A percentile compares a stretch with the other conserved stretches of the same genome.
phyloP scores from a whole-genome alignment of 2,113 vertebrate species.

The Callospermophilus lateralis region DNA sequence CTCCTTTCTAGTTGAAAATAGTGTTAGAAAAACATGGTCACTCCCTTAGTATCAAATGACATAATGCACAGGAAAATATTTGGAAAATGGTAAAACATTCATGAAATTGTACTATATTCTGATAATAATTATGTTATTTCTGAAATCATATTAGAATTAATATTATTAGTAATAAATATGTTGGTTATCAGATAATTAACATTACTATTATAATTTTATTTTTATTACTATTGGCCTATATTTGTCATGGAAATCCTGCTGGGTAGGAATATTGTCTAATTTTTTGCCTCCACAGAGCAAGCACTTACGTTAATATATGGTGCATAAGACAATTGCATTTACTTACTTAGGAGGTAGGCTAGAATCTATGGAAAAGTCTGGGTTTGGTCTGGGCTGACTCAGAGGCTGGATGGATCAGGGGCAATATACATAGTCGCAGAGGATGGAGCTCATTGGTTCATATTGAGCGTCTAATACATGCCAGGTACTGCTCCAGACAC shows the following conservation, averaged over 20 bases:
- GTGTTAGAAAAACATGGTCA: not conserved
- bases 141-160: not conserved
- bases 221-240: not conserved
- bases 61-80: not conserved
- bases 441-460: not conserved
- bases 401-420: not conserved
- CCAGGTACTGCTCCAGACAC: not conserved
- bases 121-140: not conserved
- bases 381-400: not conserved
- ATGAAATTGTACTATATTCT: constrained; percentile 2
- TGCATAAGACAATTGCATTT: not conserved
- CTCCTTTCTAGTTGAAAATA: constrained; percentile 48
- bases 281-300: not conserved
- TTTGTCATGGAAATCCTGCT: not conserved
- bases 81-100: constrained; percentile 1
- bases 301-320: not conserved
- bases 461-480: not conserved
- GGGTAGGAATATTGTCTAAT: not conserved
- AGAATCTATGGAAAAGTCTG: not conserved
- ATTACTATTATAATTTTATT: not conserved
- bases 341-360: not conserved
- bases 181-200: not conserved
- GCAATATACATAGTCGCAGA: not conserved
- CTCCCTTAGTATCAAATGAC: constrained; percentile 20
- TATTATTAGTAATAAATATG: not conserved